A percentile compares a stretch with the other conserved stretches of the same genome.
These are phyloP conservation scores for Apoda limacodes DNA, from an alignment of 2,888 invertebrate genomes.

Conservation along the genomic window DNA sequence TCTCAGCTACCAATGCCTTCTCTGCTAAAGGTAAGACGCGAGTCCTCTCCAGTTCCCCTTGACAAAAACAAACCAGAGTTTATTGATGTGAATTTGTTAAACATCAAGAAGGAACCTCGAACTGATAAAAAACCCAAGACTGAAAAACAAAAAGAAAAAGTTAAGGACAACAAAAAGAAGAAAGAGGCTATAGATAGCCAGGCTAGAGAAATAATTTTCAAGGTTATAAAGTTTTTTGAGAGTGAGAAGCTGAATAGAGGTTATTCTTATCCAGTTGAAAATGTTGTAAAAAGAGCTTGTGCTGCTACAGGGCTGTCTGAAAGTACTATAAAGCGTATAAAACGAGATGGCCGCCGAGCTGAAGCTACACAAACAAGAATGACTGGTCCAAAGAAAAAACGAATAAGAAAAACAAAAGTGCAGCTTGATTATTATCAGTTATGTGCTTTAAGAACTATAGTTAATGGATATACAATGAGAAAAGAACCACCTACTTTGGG, in stretches of 20 bases:
- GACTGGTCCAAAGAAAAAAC: constrained; percentile 55
- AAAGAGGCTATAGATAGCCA: constrained; percentile 61
- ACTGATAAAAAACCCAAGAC: too few species aligned
- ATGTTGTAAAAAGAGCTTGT: constrained; percentile 56
- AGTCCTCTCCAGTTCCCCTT: too few species aligned
- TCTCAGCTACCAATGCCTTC: too few species aligned
- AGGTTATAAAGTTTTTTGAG: constrained; percentile 60
- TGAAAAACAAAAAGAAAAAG: constrained; percentile 38
- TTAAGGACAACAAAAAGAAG: constrained; percentile 47
- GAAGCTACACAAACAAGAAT: constrained; percentile 59
- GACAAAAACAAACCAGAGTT: too few species aligned
- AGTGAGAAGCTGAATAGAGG: constrained; percentile 61
- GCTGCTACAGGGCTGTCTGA: constrained; percentile 57
- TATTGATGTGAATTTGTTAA: too few species aligned
- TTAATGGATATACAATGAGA: constrained; percentile 48
- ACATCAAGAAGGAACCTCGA: constrained; percentile 2
- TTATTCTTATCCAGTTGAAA: constrained; percentile 57
- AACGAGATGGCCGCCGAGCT: constrained; percentile 50
- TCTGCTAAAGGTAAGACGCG: too few species aligned
- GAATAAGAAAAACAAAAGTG: constrained; percentile 55
- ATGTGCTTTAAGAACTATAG: constrained; percentile 52
- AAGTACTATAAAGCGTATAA: constrained; percentile 57
- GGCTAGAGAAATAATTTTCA: constrained; percentile 55
- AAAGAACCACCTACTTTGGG: constrained; percentile 59
- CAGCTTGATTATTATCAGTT: constrained; percentile 57